Percentiles rank a stretch among this genome's conserved stretches.
Evolutionary conservation across 1,140 invertebrate species (phyloP).

Genomic region (Micrasema minimum): DNA sequence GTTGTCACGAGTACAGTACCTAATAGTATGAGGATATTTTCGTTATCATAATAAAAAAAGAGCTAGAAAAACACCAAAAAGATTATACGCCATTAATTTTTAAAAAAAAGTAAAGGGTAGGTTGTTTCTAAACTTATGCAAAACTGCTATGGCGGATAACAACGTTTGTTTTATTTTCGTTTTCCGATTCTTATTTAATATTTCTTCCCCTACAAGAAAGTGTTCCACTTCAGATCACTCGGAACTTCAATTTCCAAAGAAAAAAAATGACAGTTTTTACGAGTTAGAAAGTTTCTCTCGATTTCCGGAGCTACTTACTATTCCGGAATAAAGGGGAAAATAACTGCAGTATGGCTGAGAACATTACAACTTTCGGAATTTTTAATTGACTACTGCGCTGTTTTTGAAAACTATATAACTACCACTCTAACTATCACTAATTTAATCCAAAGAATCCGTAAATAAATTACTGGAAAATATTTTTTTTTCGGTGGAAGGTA

Average conservation of each 20-base stretch:
- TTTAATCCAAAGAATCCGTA: background rate
- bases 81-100: too few species aligned
- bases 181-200: background rate
- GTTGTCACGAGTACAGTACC: too few species aligned
- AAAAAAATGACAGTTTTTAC: conserved; percentile 44
- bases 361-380: conserved; percentile 16
- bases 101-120: too few species aligned
- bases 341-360: conserved; percentile 11
- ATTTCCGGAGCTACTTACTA: conserved; percentile 6
- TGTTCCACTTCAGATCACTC: conserved; percentile 1
- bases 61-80: too few species aligned
- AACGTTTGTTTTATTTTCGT: too few species aligned
- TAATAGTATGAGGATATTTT: too few species aligned
- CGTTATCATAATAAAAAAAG: too few species aligned
- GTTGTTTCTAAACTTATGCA: too few species aligned
- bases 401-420: conserved; percentile 13
- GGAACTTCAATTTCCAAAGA: conserved; percentile 18
- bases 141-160: too few species aligned
- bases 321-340: conserved; percentile 25
- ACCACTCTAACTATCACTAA: background rate
- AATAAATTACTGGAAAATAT: too few species aligned
- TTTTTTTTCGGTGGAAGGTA: too few species aligned
- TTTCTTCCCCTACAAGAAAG: background rate
- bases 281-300: conserved; percentile 43
- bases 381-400: conserved; percentile 18